Evolutionary conservation across 2,888 invertebrate genomes (phyloP), one percentile per base, ranked within the genome.

Genomic region (Lomographa bimaculata): DNA sequence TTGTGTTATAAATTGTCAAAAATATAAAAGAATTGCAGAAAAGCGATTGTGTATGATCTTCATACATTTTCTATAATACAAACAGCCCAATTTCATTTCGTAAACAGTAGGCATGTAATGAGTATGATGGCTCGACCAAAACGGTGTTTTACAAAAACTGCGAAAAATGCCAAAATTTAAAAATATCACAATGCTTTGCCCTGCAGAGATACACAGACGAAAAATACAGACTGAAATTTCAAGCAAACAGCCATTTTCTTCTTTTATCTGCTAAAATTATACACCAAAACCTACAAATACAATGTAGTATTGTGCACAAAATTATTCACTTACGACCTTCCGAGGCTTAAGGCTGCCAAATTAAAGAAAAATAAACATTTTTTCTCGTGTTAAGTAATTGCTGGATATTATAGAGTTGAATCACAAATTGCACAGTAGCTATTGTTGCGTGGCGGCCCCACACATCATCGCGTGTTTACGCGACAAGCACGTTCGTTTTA

Each of bases 371-470:
- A 55, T 48, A 57, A 62, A 55, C 45, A 48, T 50, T 56, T 64
- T 64, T 59, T 67, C 61, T 57, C 43, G 54, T 56, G 59, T 54
- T 53, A 61, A 60, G 71, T 71, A 74, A 79, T 80, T 79, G 71
- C 61, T 51, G 68, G 57, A 64, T 72, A 79, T 80, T 80, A 79
- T 79, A 80, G 69, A 75, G 72, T 75, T 70, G 76, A 74, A 84
- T 85, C 83, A 82, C 82, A 85, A 86, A 83, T 85, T 82, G 75
- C 71, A 61, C 72, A 71, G 78, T 73, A 79, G 82, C 80, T 75
- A 82, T 83, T 85, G 85, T 84, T 79, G 74, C 70, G 27, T 37
- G 36, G 29, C 60, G 83, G 84, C 84, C 84, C 84, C 87, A 86
- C 87, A 84, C 84, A 79, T 79, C 69, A 80, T 71, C 50, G 54